Evolutionary conservation across 2,113 vertebrate genomes (phyloP).

Genomic region (Gadus chalcogrammus): DNA sequence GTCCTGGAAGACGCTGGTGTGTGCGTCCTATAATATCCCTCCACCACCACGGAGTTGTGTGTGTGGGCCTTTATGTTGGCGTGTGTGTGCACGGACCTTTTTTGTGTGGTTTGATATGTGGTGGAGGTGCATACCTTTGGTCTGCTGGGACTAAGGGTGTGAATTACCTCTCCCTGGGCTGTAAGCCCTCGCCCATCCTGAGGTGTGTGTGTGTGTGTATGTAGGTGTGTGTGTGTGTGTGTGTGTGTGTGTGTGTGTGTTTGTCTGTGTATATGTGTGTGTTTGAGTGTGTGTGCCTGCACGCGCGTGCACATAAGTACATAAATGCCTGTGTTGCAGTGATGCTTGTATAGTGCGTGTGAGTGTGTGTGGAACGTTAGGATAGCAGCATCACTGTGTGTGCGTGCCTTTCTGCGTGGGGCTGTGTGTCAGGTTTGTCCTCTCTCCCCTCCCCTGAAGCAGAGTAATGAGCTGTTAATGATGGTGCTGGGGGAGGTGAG

Average conservation of each 20-base stretch:
- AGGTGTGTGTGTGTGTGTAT: background rate
- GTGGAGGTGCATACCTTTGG: constrained; percentile 2
- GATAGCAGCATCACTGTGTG: too few relatives aligned
- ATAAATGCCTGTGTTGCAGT: too few relatives aligned
- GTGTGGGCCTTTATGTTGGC: constrained; percentile 3
- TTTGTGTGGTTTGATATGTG: background rate
- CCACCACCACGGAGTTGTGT: background rate
- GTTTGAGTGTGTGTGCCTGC: background rate
- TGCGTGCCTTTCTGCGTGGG: too few relatives aligned
- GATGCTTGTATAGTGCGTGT: too few relatives aligned
- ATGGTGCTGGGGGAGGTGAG: too few relatives aligned
- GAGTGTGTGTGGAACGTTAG: too few relatives aligned
- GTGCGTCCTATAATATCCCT: background rate
- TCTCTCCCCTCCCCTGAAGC: too few relatives aligned
- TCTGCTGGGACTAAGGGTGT: background rate
- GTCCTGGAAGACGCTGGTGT: background rate
- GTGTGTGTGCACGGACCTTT: background rate
- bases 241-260: background rate
- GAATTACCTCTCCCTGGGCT: constrained; percentile 22
- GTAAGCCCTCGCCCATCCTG: constrained; percentile 3
- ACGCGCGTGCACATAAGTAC: background rate
- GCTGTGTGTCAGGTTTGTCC: too few relatives aligned
- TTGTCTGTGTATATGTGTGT: background rate
- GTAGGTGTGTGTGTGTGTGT: background rate
- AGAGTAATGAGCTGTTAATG: too few relatives aligned